phyloP scores from a whole-genome alignment of 2,888 invertebrate genomes.

The Cerceris rybyensis region DNA sequence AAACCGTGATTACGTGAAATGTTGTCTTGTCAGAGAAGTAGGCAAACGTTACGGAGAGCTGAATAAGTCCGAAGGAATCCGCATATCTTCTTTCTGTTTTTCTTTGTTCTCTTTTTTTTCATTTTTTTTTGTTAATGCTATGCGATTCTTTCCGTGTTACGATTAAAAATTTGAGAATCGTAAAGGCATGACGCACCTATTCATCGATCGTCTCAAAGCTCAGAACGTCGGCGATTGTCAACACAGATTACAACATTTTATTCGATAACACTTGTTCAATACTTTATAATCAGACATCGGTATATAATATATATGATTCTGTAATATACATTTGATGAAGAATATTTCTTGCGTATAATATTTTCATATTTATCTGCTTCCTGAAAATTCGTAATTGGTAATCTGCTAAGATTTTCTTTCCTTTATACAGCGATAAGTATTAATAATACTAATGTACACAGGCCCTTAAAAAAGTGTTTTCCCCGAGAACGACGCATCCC shows the following conservation, averaged over 20 bases:
- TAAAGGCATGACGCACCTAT: constrained; percentile 66
- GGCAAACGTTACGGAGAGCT: neutral
- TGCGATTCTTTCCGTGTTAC: constrained; percentile 13
- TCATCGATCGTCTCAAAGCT: constrained; percentile 68
- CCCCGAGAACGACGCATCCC: constrained; percentile 65
- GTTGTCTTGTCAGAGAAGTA: neutral
- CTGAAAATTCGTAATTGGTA: constrained; percentile 69
- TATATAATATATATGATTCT: constrained; percentile 79
- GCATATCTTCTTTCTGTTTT: too few species aligned
- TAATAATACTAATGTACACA: constrained; percentile 71
- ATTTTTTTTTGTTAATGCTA: neutral
- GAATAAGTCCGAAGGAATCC: constrained; percentile 14
- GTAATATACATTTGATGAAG: constrained; percentile 75
- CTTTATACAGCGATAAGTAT: constrained; percentile 64
- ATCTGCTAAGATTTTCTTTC: constrained; percentile 58
- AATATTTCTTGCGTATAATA: constrained; percentile 69
- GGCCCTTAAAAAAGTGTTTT: constrained; percentile 72
- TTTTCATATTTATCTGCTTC: constrained; percentile 67
- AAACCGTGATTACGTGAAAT: neutral
- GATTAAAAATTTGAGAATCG: constrained; percentile 54
- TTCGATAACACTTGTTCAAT: constrained; percentile 75
- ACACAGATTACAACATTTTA: constrained; percentile 77
- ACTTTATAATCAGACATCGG: constrained; percentile 77
- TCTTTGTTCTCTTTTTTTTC: too few species aligned
- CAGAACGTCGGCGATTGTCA: constrained; percentile 78